Evolutionary conservation across 2,888 invertebrate genomes (phyloP).

Genomic region (Campoplex nolae): DNA sequence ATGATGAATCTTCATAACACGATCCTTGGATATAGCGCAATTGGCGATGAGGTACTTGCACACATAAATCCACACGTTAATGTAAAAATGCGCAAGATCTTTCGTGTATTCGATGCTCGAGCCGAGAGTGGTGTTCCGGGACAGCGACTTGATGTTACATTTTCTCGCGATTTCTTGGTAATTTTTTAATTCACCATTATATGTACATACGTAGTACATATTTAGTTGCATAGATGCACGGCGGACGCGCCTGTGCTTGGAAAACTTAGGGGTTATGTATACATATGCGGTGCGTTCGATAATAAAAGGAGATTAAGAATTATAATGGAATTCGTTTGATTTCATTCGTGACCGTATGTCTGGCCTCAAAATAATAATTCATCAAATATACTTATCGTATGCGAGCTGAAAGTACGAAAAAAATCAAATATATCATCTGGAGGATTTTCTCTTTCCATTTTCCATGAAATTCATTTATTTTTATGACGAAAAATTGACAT

Average conservation of each 20-base stretch:
- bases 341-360: neutral
- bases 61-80: slow-evolving; percentile 1
- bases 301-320: slow-evolving; percentile 47
- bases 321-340: slow-evolving; percentile 36
- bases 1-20: slow-evolving; percentile 67
- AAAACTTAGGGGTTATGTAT: slow-evolving; percentile 21
- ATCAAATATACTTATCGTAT: neutral
- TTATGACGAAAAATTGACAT: neutral
- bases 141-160: slow-evolving; percentile 68
- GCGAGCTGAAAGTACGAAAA: slow-evolving; percentile 23
- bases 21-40: slow-evolving; percentile 57
- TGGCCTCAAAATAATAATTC: slow-evolving; percentile 6
- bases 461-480: neutral
- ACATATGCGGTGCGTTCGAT: slow-evolving; percentile 32
- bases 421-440: neutral
- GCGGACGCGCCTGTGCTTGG: neutral
- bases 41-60: slow-evolving; percentile 45
- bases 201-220: slow-evolving; percentile 33
- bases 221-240: neutral
- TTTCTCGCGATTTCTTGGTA: slow-evolving; percentile 63
- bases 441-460: neutral
- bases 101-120: neutral
- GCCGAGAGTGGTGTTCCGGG: slow-evolving; percentile 61
- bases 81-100: neutral
- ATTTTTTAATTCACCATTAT: slow-evolving; percentile 63